phyloP scores from a whole-genome alignment of 2,888 invertebrate species.

The Trichogramma dendrolimi region DNA sequence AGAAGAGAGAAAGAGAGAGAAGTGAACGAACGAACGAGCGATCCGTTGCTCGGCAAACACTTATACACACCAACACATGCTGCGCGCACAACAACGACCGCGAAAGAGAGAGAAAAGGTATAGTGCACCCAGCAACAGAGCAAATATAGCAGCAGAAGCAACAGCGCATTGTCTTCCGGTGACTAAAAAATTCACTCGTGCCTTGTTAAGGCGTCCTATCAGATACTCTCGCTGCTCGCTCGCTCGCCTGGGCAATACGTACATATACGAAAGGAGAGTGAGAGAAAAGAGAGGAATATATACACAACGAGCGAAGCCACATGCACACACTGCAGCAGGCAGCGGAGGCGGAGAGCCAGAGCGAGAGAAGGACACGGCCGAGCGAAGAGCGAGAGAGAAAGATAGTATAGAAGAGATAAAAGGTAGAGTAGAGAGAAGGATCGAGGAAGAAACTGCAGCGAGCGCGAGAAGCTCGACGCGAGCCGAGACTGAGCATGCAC shows the following conservation, averaged over 20 bases:
- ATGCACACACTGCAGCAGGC: conserved; percentile 11
- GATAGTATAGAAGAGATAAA: conserved; percentile 6
- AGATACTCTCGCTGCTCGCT: conserved; percentile 38
- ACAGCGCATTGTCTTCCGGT: conserved; percentile 47
- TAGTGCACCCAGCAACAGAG: background rate
- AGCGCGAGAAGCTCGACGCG: background rate
- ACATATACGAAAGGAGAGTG: background rate
- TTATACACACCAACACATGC: no score
- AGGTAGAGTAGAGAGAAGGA: conserved; percentile 5
- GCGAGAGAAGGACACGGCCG: background rate
- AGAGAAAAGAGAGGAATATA: background rate
- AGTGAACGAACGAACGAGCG: conserved; percentile 6
- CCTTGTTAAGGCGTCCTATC: conserved; percentile 50
- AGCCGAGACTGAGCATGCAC: background rate
- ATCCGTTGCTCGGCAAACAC: conserved; percentile 4
- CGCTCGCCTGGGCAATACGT: conserved; percentile 16
- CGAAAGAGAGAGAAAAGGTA: conserved; percentile 6
- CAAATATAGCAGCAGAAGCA: conserved; percentile 8
- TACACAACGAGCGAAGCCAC: conserved; percentile 22
- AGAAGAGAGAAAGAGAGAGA: conserved; percentile 22
- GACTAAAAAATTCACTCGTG: conserved; percentile 52
- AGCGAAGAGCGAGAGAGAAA: conserved; percentile 7
- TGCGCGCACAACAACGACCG: conserved; percentile 19
- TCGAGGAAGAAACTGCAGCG: conserved; percentile 2
- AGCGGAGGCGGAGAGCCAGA: background rate